These are phyloP conservation scores for Halictus quadricinctus DNA, from an alignment of 2,888 invertebrate genomes.

Conservation along the genomic window DNA sequence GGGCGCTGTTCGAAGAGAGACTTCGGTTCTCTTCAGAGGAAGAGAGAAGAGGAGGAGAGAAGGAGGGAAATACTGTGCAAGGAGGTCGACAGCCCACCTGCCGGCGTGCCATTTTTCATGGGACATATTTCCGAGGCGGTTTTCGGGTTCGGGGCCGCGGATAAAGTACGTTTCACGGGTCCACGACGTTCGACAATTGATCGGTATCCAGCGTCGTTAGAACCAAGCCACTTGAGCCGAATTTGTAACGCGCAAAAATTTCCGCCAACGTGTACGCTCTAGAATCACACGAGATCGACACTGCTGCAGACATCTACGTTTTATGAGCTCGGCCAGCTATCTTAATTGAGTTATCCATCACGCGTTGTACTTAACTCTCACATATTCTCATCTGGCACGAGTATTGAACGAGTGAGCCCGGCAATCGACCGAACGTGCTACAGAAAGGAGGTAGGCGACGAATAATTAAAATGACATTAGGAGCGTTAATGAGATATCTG, in stretches of 20 bases:
- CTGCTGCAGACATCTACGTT: not conserved
- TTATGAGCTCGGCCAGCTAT: not conserved
- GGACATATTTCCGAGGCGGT: not conserved
- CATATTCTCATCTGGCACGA: not conserved
- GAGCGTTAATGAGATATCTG: constrained; percentile 33
- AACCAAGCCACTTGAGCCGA: constrained; percentile 33
- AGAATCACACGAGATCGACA: not conserved
- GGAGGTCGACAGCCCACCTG: constrained; percentile 29
- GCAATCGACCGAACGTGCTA: constrained; percentile 5
- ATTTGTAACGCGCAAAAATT: constrained; percentile 18
- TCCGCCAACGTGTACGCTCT: not conserved
- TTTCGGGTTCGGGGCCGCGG: not conserved
- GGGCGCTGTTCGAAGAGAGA: not conserved
- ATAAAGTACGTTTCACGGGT: constrained; percentile 17
- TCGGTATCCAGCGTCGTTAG: constrained; percentile 34
- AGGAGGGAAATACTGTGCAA: not conserved
- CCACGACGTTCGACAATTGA: constrained; percentile 14
- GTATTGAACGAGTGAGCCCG: not conserved
- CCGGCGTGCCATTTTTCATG: constrained; percentile 28
- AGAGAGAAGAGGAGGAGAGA: not conserved
- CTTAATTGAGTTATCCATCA: constrained; percentile 7
- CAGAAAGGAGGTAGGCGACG: constrained; percentile 27
- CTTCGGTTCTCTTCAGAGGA: too few relatives aligned
- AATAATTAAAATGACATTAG: constrained; percentile 40
- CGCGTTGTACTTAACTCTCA: constrained; percentile 9